phyloP scores from a whole-genome alignment of 2,113 vertebrate genomes.

The Stictonetta naevosa region DNA sequence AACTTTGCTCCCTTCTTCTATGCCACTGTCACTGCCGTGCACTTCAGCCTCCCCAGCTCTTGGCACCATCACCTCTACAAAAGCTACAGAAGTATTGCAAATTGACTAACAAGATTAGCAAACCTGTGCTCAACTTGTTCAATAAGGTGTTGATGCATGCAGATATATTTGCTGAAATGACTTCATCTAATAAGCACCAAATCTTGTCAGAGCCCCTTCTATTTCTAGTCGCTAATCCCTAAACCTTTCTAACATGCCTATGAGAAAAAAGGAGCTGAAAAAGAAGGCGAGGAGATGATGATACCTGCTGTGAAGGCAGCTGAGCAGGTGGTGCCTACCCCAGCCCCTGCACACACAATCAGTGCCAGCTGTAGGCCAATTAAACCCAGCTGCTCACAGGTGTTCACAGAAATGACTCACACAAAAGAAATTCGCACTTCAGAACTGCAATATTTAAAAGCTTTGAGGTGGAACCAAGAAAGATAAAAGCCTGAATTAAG shows the following conservation, averaged over 20 bases:
- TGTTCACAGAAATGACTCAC: conserved; percentile 79
- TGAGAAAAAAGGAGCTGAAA: background rate
- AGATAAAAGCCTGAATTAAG: conserved; percentile 73
- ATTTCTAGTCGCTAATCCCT: conserved; percentile 41
- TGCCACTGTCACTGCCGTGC: background rate
- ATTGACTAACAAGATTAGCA: conserved; percentile 56
- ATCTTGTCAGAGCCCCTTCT: background rate
- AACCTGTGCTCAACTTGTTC: conserved; percentile 12
- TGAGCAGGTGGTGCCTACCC: conserved; percentile 26
- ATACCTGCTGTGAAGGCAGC: conserved; percentile 31
- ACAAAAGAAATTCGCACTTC: conserved; percentile 76
- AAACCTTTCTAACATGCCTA: conserved; percentile 41
- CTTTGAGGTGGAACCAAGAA: conserved; percentile 76
- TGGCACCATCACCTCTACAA: background rate
- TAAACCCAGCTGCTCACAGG: conserved; percentile 81
- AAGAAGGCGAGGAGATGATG: conserved; percentile 46
- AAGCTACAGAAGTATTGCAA: conserved; percentile 28
- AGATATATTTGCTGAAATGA: conserved; percentile 58
- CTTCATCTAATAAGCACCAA: too few relatives aligned
- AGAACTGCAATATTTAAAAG: conserved; percentile 75
- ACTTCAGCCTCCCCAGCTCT: background rate
- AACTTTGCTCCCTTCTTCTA: background rate
- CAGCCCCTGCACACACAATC: conserved; percentile 66
- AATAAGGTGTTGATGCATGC: conserved; percentile 58
- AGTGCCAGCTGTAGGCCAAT: conserved; percentile 81